A percentile compares a stretch with the other conserved stretches of the same genome.
These are phyloP conservation scores for Pluvianellus socialis DNA, from an alignment of 2,113 vertebrate species.

Conservation along the genomic window DNA sequence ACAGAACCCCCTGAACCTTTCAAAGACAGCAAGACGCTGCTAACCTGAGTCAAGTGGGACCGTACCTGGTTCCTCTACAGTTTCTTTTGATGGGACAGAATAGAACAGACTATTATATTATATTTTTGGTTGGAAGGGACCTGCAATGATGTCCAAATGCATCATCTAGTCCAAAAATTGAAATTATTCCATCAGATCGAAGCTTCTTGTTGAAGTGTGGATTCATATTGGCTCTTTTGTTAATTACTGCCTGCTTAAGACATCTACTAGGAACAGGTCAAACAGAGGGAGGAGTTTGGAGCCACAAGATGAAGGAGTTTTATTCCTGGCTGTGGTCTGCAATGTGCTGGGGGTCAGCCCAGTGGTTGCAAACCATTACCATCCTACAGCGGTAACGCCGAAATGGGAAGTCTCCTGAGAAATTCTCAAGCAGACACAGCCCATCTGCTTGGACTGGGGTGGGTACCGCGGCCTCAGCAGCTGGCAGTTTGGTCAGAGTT, in stretches of 20 bases:
- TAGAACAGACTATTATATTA: background rate
- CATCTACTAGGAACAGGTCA: background rate
- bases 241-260: background rate
- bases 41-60: background rate
- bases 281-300: background rate
- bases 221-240: background rate
- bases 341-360: background rate
- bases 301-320: background rate
- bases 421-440: background rate
- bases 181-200: background rate
- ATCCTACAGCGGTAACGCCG: rapidly evolving
- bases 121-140: background rate
- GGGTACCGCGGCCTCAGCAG: background rate
- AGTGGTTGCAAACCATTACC: background rate
- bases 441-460: background rate
- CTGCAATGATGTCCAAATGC: background rate
- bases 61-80: background rate
- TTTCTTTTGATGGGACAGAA: background rate
- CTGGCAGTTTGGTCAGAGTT: background rate
- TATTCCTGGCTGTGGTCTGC: background rate
- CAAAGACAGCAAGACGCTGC: background rate
- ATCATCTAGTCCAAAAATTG: background rate
- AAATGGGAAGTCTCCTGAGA: background rate
- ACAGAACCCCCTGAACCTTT: background rate
- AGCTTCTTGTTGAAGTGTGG: background rate